Percentiles rank a stretch among this genome's conserved stretches.
Conservation (phyloP, 2,113 vertebrate species). For the Oreotrochilus melanogaster region DNA sequence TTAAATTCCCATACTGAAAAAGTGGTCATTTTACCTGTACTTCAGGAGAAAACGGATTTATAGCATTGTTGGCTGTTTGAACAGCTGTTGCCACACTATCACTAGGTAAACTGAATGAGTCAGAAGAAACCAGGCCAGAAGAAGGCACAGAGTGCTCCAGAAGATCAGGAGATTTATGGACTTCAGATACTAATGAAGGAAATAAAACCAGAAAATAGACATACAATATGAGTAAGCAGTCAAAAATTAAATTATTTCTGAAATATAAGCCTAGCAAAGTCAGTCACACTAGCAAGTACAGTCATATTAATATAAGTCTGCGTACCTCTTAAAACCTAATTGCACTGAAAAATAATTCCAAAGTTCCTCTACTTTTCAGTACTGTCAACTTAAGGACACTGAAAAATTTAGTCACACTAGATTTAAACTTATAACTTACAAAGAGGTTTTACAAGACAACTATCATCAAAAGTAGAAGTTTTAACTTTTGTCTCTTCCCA, state of each 20-base stretch:
- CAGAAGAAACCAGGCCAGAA: conserved; percentile 35
- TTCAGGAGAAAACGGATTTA: conserved; percentile 14
- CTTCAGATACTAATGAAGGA: conserved; percentile 66
- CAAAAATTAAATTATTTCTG: not conserved
- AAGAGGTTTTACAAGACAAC: not conserved
- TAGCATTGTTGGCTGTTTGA: not conserved
- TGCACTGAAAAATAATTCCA: not conserved
- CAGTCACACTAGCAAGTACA: not conserved
- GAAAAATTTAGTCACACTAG: not conserved
- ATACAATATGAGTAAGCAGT: not conserved
- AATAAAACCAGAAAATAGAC: not conserved
- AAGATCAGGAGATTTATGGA: conserved; percentile 60
- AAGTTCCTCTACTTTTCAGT: not conserved
- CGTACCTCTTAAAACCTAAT: not conserved
- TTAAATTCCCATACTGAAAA: not conserved
- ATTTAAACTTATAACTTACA: not conserved
- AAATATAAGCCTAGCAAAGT: not conserved
- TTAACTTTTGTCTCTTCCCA: not conserved
- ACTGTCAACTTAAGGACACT: not conserved
- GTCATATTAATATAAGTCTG: not conserved
- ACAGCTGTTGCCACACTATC: not conserved
- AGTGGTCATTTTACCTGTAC: conserved; percentile 63
- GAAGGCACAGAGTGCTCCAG: conserved; percentile 43
- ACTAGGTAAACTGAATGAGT: conserved; percentile 43
- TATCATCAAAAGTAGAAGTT: not conserved